Evolutionary conservation across 2,113 vertebrate genomes (phyloP).

Genomic region (Festucalex cinctus): DNA sequence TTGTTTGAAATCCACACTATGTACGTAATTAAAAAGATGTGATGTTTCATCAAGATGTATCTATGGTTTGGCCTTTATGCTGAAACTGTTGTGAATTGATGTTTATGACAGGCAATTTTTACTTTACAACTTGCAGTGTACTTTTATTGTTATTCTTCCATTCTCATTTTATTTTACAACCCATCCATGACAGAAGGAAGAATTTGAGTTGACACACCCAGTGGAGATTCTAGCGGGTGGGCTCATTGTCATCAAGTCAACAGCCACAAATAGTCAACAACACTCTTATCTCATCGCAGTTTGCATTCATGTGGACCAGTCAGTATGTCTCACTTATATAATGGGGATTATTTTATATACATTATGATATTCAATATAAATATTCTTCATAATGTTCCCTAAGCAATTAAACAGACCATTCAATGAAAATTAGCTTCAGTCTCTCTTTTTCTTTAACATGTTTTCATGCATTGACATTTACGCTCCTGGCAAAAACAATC

Average conservation of each 20-base stretch:
- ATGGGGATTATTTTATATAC: not conserved
- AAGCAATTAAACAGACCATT: not conserved
- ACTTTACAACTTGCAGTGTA: not conserved
- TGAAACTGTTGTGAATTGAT: not conserved
- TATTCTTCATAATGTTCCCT: too few species aligned
- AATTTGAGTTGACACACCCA: conserved; percentile 32
- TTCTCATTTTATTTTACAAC: not conserved
- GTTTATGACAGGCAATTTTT: not conserved
- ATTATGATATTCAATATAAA: not conserved
- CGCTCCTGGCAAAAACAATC: too few species aligned
- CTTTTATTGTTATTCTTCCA: conserved; percentile 6
- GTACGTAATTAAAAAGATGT: not conserved
- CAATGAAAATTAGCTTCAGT: too few species aligned
- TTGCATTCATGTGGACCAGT: not conserved
- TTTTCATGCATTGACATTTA: too few species aligned
- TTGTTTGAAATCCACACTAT: not conserved
- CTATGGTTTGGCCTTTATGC: not conserved
- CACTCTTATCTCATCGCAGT: not conserved
- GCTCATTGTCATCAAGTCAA: conserved; percentile 8
- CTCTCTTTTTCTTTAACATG: too few species aligned
- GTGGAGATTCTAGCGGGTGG: conserved; percentile 8
- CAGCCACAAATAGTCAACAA: not conserved
- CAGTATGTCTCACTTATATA: not conserved
- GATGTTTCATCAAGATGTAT: not conserved
- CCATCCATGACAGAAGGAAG: conserved; percentile 8